Conservation (phyloP, 2,113 vertebrate species). For the Pseudopodoces humilis region DNA sequence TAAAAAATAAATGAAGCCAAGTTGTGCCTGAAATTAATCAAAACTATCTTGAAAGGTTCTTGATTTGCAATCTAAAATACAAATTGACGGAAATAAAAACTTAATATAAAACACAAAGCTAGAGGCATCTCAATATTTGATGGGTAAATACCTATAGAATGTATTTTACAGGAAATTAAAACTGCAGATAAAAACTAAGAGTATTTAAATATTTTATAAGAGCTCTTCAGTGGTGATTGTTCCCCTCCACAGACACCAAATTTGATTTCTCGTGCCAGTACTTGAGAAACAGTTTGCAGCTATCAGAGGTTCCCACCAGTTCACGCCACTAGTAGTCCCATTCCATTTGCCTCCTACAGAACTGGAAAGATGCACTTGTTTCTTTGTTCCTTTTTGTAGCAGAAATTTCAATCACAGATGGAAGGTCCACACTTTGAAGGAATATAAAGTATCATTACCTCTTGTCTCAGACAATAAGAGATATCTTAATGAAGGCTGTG, state of each 20-base stretch:
- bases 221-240: neutral
- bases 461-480: neutral
- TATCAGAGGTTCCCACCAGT: neutral
- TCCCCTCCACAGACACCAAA: neutral
- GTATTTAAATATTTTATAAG: conserved; percentile 52
- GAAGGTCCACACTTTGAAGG: neutral
- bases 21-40: conserved; percentile 47
- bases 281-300: neutral
- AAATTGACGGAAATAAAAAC: conserved; percentile 63
- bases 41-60: conserved; percentile 42
- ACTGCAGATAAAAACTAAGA: neutral
- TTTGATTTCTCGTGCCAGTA: neutral
- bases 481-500: neutral
- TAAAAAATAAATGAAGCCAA: conserved; percentile 55
- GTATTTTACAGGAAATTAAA: conserved; percentile 43
- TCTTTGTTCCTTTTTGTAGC: neutral
- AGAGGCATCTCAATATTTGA: neutral
- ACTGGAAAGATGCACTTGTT: neutral
- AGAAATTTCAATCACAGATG: neutral
- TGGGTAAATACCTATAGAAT: neutral
- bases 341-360: neutral
- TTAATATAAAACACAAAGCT: conserved; percentile 42
- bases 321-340: neutral
- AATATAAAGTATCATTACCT: neutral
- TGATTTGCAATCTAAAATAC: conserved; percentile 60